These are phyloP conservation scores for Apolygus lucorum DNA, from an alignment of 1,140 invertebrate genomes.

Conservation along the genomic window DNA sequence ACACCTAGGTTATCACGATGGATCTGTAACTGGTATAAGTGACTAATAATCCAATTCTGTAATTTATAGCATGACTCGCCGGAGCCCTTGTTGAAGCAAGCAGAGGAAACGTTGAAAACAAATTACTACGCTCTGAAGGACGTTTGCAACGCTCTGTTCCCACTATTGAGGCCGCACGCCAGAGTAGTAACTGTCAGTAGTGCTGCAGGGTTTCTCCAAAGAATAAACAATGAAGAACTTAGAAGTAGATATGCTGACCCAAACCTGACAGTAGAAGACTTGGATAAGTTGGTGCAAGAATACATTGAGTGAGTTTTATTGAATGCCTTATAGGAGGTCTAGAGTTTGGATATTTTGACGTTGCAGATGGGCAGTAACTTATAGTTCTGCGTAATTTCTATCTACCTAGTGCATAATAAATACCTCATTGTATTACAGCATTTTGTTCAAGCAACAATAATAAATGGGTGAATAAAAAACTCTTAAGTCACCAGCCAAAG, in stretches of 20 bases:
- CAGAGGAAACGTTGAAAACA: slow-evolving; percentile 53
- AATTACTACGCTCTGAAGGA: slow-evolving; percentile 59
- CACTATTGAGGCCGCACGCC: slow-evolving; percentile 54
- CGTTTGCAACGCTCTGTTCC: slow-evolving; percentile 57
- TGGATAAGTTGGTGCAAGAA: slow-evolving; percentile 51
- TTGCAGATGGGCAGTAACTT: too few species aligned
- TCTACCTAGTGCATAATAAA: too few species aligned
- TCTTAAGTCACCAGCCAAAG: too few species aligned
- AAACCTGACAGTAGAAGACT: slow-evolving; percentile 46
- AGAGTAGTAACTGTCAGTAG: slow-evolving; percentile 69
- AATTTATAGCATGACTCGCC: slow-evolving; percentile 16
- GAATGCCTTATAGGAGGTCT: too few species aligned
- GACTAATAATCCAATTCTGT: too few species aligned
- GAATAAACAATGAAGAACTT: slow-evolving; percentile 46
- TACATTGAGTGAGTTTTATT: slow-evolving; percentile 49
- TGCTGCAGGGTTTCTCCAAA: slow-evolving; percentile 49
- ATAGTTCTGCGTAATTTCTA: too few species aligned
- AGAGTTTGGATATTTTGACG: too few species aligned
- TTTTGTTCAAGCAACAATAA: too few species aligned
- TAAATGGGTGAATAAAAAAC: too few species aligned
- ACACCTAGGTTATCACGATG: too few species aligned
- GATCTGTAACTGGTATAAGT: too few species aligned
- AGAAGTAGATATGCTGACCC: slow-evolving; percentile 44
- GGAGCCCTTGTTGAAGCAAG: slow-evolving; percentile 47
- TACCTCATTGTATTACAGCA: too few species aligned